Evolutionary conservation across 2,797 vertebrate genomes (phyloP).

Genomic region (Xerus rutilus): DNA sequence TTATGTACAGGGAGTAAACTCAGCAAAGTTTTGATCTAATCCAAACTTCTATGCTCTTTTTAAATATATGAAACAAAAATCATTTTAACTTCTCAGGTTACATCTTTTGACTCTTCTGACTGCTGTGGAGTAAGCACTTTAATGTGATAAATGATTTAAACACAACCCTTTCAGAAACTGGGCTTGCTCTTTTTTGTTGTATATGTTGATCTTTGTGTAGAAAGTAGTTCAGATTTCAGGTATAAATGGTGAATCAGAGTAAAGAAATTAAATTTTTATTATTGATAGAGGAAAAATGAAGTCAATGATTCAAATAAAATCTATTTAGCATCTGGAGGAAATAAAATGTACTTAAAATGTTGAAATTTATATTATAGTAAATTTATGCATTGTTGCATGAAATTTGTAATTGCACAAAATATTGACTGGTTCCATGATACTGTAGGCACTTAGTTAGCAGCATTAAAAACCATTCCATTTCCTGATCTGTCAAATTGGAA

Average conservation of each 20-base stretch:
- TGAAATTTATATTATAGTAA: background rate
- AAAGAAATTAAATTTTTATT: constrained; percentile 58
- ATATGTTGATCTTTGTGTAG: constrained; percentile 83
- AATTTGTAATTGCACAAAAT: background rate
- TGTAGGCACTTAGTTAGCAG: background rate
- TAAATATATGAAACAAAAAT: constrained; percentile 85
- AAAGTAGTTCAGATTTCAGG: constrained; percentile 83
- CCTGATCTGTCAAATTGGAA: background rate
- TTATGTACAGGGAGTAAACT: constrained; percentile 56
- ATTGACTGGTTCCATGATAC: constrained; percentile 4
- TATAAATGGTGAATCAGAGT: constrained; percentile 77
- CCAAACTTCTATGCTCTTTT: constrained; percentile 62
- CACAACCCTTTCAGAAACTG: constrained; percentile 74
- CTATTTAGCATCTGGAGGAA: background rate
- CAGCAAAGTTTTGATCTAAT: constrained; percentile 68
- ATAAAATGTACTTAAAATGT: constrained; percentile 15
- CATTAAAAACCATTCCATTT: constrained; percentile 26
- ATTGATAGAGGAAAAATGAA: constrained; percentile 34
- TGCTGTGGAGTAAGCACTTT: constrained; percentile 84
- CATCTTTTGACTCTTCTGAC: constrained; percentile 84
- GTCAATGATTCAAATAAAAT: constrained; percentile 45
- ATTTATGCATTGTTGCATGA: background rate
- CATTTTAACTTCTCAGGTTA: constrained; percentile 88
- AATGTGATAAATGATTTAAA: constrained; percentile 87
- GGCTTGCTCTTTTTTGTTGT: constrained; percentile 77